Conservation (phyloP, 1,140 invertebrate species). For the Ectropis grisescens region DNA sequence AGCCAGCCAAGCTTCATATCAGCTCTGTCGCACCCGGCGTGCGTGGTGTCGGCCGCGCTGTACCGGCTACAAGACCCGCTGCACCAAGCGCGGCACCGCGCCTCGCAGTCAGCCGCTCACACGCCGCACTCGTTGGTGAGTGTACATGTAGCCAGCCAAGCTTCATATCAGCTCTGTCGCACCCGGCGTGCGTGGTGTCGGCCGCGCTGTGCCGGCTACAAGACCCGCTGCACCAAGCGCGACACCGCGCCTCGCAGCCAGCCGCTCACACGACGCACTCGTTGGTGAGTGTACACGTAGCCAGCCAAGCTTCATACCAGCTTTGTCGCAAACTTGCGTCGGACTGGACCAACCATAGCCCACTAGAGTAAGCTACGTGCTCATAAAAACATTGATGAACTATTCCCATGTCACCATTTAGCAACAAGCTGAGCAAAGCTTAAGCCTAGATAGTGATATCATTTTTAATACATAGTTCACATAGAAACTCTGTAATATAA, state of each 20-base stretch:
- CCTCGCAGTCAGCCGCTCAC: constrained; percentile 4
- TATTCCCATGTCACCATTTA: too few relatives aligned
- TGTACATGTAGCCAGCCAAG: too few relatives aligned
- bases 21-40: constrained; percentile 94
- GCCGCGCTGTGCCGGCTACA: constrained; percentile 80
- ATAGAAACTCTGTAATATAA: too few relatives aligned
- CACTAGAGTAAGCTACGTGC: too few relatives aligned
- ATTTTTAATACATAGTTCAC: too few relatives aligned
- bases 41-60: constrained; percentile 92
- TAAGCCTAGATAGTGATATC: too few relatives aligned
- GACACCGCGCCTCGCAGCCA: constrained; percentile 6
- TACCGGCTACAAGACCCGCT: constrained; percentile 61
- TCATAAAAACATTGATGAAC: too few relatives aligned
- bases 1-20: too few relatives aligned
- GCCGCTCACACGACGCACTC: constrained; percentile 29
- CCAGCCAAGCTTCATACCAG: too few relatives aligned
- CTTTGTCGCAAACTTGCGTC: constrained; percentile 95
- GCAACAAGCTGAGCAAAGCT: too few relatives aligned
- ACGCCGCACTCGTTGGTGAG: constrained; percentile 41
- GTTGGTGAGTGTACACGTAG: too few relatives aligned
- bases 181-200: constrained; percentile 96
- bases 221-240: constrained; percentile 17
- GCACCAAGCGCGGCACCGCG: constrained; percentile 10
- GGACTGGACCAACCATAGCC: too few relatives aligned
- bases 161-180: constrained; percentile 90